Evolutionary conservation across 2,113 vertebrate genomes (phyloP), one percentile per base, ranked within the genome.

Genomic region (Rhegmatorhina hoffmannsi): DNA sequence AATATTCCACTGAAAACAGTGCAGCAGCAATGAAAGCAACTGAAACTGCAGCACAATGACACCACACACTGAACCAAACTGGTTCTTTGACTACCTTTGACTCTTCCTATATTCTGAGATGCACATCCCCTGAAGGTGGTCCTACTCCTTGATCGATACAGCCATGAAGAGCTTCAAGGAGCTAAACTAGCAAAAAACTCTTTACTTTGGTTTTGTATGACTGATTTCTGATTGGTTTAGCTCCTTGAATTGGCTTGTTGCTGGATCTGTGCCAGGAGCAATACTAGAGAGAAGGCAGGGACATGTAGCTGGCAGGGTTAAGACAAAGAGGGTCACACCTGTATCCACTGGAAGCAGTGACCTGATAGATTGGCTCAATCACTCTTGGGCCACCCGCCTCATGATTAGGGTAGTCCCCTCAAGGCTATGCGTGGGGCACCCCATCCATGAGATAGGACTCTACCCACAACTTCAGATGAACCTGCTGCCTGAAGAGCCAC

Each of bases 221-320:
- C 3, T 44, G 60, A 33, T 25, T 72, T 84, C 44, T 44, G 17
- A 66, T 36, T 44, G 10, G 10, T 50, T 67, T 89, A 50, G 34
- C 33, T 76, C 34, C 46, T 66, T 34, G 24, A 14, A 34, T 25
- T 47, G 53, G 17, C 31, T 44, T 53, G 36, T 49, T 1, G 4
- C 13, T 34, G 13, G 33, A 89, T 28, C 58, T 1, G 4, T 66
- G 23, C 23, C 9, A 44, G 24, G 26, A 47, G 7, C 11, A 36
- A 34, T 20, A 33, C 17, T 40, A 56, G 28, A 66, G 36, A 72
- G 16, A 7, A 34, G 21, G 16, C 40, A 60, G 40, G 50, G 67
- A 20, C 9, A 36, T 0, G 1, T 33, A 15, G 13, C 26, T 64
- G n/a, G 26, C 19, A n/a, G 62, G 43, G 26, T 1, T 1, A 43